Evolutionary conservation across 2,797 vertebrate genomes (phyloP).

Genomic region (Galago senegalensis): DNA sequence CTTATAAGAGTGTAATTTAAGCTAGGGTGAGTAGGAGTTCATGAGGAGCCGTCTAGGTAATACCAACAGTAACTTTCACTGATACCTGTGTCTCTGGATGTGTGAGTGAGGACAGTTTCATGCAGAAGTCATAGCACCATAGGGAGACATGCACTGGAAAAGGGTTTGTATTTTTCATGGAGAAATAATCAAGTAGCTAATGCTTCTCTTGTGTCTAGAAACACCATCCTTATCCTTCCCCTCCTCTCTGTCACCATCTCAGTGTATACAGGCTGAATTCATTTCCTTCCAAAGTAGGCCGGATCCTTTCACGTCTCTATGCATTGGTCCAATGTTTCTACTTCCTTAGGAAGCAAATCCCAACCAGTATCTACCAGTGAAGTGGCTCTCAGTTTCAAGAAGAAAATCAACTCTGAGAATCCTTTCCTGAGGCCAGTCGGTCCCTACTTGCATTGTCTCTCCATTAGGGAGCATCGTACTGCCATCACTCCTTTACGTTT

Average conservation of each 20-base stretch:
- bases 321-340: background rate
- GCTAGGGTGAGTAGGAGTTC: background rate
- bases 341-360: background rate
- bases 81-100: background rate
- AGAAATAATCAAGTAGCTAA: background rate
- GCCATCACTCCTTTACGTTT: background rate
- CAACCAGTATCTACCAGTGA: background rate
- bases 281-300: background rate
- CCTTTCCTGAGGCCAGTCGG: background rate
- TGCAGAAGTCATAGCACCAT: background rate
- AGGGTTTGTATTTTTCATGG: background rate
- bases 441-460: background rate
- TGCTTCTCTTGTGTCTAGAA: background rate
- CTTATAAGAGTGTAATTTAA: conserved; percentile 2
- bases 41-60: background rate
- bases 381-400: background rate
- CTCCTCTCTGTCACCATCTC: background rate
- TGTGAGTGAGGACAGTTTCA: background rate
- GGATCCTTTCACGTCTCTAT: background rate
- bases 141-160: conserved; percentile 2
- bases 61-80: background rate
- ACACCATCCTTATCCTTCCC: background rate
- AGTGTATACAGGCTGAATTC: background rate
- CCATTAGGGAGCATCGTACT: background rate
- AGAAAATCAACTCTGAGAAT: background rate